Evolutionary conservation across 2,113 vertebrate genomes (phyloP).

Genomic region (Seriola dumerili): DNA sequence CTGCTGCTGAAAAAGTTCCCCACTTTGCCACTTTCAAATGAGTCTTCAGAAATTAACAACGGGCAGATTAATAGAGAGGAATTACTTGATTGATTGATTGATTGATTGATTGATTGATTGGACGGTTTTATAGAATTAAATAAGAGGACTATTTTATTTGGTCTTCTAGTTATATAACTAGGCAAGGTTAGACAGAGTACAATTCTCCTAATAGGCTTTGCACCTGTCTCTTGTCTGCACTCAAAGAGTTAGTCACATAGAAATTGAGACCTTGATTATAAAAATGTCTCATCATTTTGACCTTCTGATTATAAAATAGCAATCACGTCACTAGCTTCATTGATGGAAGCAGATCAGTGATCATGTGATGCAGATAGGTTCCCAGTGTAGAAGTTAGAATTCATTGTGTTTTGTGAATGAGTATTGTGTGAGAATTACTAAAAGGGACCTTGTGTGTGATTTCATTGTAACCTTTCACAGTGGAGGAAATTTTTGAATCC

Average conservation of each 20-base stretch:
- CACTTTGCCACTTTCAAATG: constrained; percentile 28
- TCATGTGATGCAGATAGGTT: background rate
- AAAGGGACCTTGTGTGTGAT: background rate
- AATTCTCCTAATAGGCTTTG: constrained; percentile 5
- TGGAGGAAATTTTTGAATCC: constrained; percentile 41
- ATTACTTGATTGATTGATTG: constrained; percentile 17
- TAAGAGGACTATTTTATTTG: constrained; percentile 9
- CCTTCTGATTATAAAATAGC: constrained; percentile 11
- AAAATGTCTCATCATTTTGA: background rate
- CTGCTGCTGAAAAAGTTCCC: constrained; percentile 24
- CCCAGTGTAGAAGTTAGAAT: too few relatives aligned
- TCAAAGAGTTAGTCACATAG: constrained; percentile 14
- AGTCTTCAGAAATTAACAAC: constrained; percentile 24
- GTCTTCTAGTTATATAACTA: background rate
- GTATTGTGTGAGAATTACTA: background rate
- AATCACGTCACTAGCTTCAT: background rate
- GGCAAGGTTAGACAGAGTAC: background rate
- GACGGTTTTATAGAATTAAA: constrained; percentile 10
- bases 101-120: constrained; percentile 6
- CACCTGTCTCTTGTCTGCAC: constrained; percentile 27
- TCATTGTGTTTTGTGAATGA: background rate
- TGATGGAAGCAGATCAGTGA: constrained; percentile 18
- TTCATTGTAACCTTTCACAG: too few relatives aligned
- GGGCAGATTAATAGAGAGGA: constrained; percentile 22
- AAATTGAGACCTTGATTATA: constrained; percentile 18